Base-by-base conservation (phyloP, 2,888 invertebrate genomes). In the Xestoiulus laeticollis region DNA sequence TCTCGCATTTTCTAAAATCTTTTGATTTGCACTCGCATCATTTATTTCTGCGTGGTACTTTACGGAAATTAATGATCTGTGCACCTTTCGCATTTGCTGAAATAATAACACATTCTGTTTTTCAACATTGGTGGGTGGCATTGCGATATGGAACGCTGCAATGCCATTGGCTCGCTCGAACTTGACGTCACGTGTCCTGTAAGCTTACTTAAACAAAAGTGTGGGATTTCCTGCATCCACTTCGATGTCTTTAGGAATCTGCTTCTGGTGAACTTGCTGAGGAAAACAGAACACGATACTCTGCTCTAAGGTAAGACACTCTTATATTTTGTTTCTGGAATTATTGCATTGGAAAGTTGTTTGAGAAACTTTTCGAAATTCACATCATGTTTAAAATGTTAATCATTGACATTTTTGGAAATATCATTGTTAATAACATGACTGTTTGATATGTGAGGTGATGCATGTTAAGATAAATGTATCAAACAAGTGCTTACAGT, bases 11-110 rank as follows among this genome's bases (percentile, higher is more conserved):
- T 59, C 59, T 14, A 4, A 59, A 59, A n/a, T 59, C 59, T 59
- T 59, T 59, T 59, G 59, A 59, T 59, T 59, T 59, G 59, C 59
- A n/a, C n/a, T 59, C 59, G 59, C 59, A n/a, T 59, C n/a, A 59
- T 59, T 59, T 59, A n/a, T 22, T 59, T 4, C 59, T 5, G 59
- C 59, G n/a, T n/a, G n/a, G 4, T 59, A 22, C 59, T 59, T n/a
- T n/a, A 22, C 59, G 59, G 59, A 59, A 59, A 59, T 59, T 59
- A 59, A 59, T 59, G 59, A 59, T 59, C 59, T 59, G 59, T 59
- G 59, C 59, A 59, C 59, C 59, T 59, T n/a, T 59, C 59, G 59
- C 59, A 59, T 59, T 22, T 4, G 48, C 59, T 59, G 59, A 19
- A 59, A 59, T 59, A 59, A 59, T 59, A 59, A 59, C 8, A 14